Evolutionary conservation across 2,888 invertebrate species (phyloP), one percentile per base, ranked within the genome.

Genomic region (Philhelius pedissequus): DNA sequence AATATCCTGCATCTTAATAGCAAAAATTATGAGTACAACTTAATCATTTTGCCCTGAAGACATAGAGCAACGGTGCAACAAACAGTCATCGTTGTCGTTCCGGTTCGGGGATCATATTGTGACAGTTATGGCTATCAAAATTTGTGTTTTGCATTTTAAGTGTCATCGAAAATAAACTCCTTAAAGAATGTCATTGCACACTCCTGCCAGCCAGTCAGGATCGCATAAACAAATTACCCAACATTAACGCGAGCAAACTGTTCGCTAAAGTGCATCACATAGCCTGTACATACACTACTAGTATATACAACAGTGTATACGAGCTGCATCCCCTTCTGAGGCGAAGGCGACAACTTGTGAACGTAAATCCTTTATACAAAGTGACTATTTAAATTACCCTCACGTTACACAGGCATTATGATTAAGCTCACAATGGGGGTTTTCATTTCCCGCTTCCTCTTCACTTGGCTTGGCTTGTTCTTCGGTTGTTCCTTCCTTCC

Each of bases 371-470:
- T 80, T 80, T 79, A 68, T 15, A 79, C 84, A 84, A 84, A 84
- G 84, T 84, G 84, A 84, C 84, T 84, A 76, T 84, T 84, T 80
- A 84, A 84, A 84, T 84, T 84, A 84, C 84, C 84, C 84, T 84
- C 80, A 84, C 84, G 84, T 84, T 84, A 80, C 79, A 56, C 71
- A 62, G 76, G 84, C 84, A 76, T 84, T 84, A 80, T 84, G 80
- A 84, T 84, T 80, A 80, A 84, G 84, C 71, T 84, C 80, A 80
- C 75, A 25, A 68, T 60, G 56, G 64, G 70, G 60, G 54, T 64
- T 64, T 35, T 48, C n/a, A n/a, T 32, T 64, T 64, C 22, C 64
- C 20, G 56, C 18, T 50, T 38, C n/a, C 38, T 62, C 43, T 40
- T 43, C 18, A 30, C 38, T 60, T 56, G 30, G 15, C 18, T 38